Evolutionary conservation across 2,797 vertebrate species (phyloP), one percentile per base, ranked within the genome.

Genomic region (Macrochelys suwanniensis): DNA sequence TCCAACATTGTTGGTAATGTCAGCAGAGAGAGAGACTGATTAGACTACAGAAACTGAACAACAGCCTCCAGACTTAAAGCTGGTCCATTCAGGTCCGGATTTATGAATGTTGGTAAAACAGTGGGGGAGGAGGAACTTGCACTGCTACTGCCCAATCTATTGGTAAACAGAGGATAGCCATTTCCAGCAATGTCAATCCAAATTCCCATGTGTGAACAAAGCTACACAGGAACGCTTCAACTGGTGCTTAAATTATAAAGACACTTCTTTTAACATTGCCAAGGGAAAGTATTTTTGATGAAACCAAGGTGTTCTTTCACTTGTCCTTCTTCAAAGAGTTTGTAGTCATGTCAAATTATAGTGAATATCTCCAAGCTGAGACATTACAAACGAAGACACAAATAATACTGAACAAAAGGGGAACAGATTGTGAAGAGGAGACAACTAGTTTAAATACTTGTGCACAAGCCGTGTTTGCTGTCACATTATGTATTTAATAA

Each of bases 191-290:
- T 15, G 71, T 68, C 53, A 78, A 15, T 56, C 21, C 16, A 88
- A 94, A 84, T 25, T 84, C 5, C 7, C 31, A 65, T 11, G 57
- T 1, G 80, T 87, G 23, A 10, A 71, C 26, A 85, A 47, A 57
- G 54, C 61, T 45, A 23, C 88, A 87, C 56, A 94, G 79, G 92
- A 50, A 83, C 79, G 85, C 92, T 51, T 77, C 16, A 47, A 47
- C 68, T 88, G 50, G 82, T 89, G 50, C 54, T 87, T 71, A 90
- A 53, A 87, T 88, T 89, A 89, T 79, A 90, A 37, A 91, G 89
- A 42, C 65, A 42, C 54, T 92, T 47, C 42, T 71, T 42, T 87
- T 87, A 80, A n/a, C 13, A 33, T 76, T 96, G 95, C 82, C 80
- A 74, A 31, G 74, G 33, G 42, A 56, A 31, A 47, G 19, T 61